These are phyloP conservation scores for Cataglyphis livida DNA, from an alignment of 2,888 invertebrate genomes.

Conservation along the genomic window DNA sequence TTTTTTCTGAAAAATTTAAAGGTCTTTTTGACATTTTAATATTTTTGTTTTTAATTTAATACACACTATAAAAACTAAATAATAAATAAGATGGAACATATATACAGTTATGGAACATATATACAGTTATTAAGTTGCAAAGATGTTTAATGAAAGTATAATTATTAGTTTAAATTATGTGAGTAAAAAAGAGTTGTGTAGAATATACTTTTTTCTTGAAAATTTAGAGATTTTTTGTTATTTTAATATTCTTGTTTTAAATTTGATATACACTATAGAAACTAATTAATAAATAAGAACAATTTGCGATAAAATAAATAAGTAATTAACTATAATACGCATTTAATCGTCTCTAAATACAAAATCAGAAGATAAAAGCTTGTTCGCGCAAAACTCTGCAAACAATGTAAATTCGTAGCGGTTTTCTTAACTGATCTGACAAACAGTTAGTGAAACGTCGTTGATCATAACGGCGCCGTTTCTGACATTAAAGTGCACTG, in stretches of 20 bases:
- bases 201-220: neutral
- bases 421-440: slow-evolving; percentile 32
- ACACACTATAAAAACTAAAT: neutral
- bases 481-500: slow-evolving; percentile 65
- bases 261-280: neutral
- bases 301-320: neutral
- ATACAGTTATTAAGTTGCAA: neutral
- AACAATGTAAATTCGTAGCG: slow-evolving; percentile 15
- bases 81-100: neutral
- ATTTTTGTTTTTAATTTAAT: neutral
- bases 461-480: slow-evolving; percentile 70
- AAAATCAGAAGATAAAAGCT: neutral
- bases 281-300: neutral
- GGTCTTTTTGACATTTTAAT: neutral
- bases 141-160: neutral
- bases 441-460: slow-evolving; percentile 56
- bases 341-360: neutral
- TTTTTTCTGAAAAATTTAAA: neutral
- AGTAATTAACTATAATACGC: neutral
- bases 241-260: neutral
- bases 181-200: neutral
- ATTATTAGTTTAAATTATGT: neutral
- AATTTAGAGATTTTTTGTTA: neutral
- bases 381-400: neutral
- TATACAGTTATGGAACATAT: no score